These are phyloP conservation scores for Aspidoscelis tigris DNA, from an alignment of 2,113 vertebrate species.

Conservation along the genomic window DNA sequence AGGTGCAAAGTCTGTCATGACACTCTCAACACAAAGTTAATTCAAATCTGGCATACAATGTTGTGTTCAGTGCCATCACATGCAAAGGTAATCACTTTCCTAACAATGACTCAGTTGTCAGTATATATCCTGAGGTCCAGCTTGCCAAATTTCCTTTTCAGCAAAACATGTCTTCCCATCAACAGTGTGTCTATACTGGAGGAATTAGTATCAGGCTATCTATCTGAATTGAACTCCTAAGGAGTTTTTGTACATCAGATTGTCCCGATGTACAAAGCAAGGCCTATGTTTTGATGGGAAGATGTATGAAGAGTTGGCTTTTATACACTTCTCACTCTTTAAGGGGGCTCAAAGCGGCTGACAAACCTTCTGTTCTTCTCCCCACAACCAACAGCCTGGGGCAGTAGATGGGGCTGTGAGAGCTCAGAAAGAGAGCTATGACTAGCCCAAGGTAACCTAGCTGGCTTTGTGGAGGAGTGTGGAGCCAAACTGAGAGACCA, in stretches of 20 bases:
- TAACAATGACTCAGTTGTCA: neutral
- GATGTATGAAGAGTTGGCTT: too few species aligned
- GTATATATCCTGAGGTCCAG: neutral
- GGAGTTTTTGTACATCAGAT: neutral
- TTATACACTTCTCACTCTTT: too few species aligned
- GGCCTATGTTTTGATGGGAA: too few species aligned
- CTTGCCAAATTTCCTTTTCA: slow-evolving; percentile 24
- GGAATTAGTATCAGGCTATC: neutral
- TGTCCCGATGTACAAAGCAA: neutral
- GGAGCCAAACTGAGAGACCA: too few species aligned
- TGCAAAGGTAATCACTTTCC: neutral
- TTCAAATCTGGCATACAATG: neutral
- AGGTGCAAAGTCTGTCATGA: neutral
- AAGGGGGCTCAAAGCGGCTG: too few species aligned
- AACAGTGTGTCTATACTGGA: neutral
- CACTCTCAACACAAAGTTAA: neutral
- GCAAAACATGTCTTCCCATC: fast-evolving
- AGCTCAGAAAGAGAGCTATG: too few species aligned
- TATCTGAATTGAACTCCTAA: slow-evolving; percentile 5
- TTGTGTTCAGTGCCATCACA: slow-evolving; percentile 14
- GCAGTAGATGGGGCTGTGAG: too few species aligned
- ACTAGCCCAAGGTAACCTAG: too few species aligned
- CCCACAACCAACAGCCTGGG: too few species aligned
- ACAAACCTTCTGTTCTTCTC: too few species aligned
- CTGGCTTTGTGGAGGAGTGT: too few species aligned